phyloP scores from a whole-genome alignment of 64 coral and sea anemone genomes.

The Montipora foliosa region DNA sequence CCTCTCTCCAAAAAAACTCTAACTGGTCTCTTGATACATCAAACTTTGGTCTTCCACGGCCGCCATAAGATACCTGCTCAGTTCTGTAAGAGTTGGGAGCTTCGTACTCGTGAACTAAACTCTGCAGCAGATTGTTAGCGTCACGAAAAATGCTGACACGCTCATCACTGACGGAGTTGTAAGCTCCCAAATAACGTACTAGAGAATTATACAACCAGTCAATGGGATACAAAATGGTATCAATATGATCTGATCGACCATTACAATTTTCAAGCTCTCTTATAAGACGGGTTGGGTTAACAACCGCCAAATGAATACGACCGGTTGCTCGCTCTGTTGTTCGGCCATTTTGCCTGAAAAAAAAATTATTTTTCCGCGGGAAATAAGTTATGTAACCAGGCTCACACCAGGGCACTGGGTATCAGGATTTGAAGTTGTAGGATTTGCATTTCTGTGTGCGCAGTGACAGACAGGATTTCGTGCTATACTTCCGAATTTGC shows the following conservation, averaged over 20 bases:
- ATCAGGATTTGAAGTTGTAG: not conserved
- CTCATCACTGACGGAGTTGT: not conserved
- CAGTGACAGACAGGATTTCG: not conserved
- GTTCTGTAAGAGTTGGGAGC: not conserved
- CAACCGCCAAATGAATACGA: not conserved
- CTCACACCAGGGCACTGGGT: not conserved
- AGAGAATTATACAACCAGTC: slow-evolving; percentile 1
- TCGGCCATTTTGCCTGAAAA: not conserved
- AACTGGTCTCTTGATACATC: not conserved
- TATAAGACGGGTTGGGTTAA: not conserved
- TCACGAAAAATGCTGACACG: not conserved
- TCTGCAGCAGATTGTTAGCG: not conserved
- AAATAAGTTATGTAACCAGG: too few species aligned
- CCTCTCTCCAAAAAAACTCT: too few species aligned
- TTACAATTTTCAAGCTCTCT: not conserved
- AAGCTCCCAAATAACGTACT: not conserved
- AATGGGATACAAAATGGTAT: not conserved
- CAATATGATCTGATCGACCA: not conserved
- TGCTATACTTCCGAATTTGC: not conserved
- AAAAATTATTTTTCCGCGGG: too few species aligned
- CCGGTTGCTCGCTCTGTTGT: not conserved
- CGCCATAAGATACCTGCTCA: not conserved
- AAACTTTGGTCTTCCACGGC: not conserved
- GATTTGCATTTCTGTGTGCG: not conserved
- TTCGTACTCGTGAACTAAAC: not conserved